Conservation (phyloP, 2,888 invertebrate genomes). For the Unio delphinus region DNA sequence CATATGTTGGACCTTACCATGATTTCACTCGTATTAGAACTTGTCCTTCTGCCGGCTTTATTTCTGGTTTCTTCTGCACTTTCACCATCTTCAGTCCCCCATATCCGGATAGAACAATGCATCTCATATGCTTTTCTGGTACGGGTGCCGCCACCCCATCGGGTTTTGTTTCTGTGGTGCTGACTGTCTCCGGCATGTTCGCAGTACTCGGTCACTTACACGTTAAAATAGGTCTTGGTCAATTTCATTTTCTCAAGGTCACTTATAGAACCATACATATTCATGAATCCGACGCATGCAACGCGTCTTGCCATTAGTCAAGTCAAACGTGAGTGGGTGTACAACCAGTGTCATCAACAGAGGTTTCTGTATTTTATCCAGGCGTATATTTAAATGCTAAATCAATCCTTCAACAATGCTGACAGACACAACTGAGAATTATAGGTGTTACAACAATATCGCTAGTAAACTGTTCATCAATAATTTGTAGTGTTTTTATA, state of each 20-base stretch:
- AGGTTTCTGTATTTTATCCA: too few species aligned
- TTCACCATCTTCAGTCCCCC: conserved; percentile 90
- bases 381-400: too few species aligned
- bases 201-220: conserved; percentile 1
- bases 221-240: too few species aligned
- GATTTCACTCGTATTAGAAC: conserved; percentile 88
- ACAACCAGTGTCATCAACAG: not conserved
- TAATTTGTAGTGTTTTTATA: too few species aligned
- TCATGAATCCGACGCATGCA: conserved; percentile 11
- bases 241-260: too few species aligned
- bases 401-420: too few species aligned
- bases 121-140: conserved; percentile 83
- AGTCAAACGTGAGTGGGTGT: not conserved
- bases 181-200: conserved; percentile 40
- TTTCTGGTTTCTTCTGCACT: conserved; percentile 85
- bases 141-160: conserved; percentile 72
- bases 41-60: conserved; percentile 75
- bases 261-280: too few species aligned
- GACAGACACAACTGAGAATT: too few species aligned
- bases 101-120: conserved; percentile 87
- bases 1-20: conserved; percentile 79
- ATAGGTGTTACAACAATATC: too few species aligned
- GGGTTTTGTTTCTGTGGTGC: conserved; percentile 17
- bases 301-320: conserved; percentile 2
- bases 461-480: too few species aligned